A percentile compares a stretch with the other conserved stretches of the same genome.
These are phyloP conservation scores for Galago senegalensis DNA, from an alignment of 2,797 vertebrate species.

Conservation along the genomic window DNA sequence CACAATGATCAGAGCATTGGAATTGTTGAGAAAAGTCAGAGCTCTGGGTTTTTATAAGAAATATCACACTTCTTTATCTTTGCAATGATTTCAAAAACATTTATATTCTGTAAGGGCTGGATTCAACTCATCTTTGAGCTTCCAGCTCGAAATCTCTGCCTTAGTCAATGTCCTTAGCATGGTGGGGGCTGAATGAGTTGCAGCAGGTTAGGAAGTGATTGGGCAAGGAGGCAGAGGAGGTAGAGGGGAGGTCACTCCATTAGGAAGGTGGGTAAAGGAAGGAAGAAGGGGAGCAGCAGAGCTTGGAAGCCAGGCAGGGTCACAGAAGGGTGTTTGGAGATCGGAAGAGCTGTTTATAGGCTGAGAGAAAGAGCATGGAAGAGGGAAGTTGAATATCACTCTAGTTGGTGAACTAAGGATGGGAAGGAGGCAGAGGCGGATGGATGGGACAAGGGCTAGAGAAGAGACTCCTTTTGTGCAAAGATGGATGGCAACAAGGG, in stretches of 20 bases:
- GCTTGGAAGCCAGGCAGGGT: not conserved
- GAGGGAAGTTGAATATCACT: not conserved
- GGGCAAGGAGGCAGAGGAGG: not conserved
- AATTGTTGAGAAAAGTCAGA: conserved; percentile 36
- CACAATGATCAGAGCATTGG: not conserved
- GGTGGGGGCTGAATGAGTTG: not conserved
- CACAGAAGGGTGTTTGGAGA: not conserved
- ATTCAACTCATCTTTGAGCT: not conserved
- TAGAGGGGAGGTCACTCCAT: not conserved
- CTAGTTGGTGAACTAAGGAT: not conserved
- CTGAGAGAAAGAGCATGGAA: not conserved
- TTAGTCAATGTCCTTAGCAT: not conserved
- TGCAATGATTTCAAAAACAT: not conserved
- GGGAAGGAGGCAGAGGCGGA: not conserved
- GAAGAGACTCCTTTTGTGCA: not conserved
- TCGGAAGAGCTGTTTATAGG: not conserved
- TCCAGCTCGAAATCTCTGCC: not conserved
- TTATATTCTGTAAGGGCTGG: not conserved
- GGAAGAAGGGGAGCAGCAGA: not conserved
- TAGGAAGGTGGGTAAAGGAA: not conserved
- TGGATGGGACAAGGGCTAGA: not conserved
- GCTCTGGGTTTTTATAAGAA: conserved; percentile 27
- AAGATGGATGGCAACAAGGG: not conserved
- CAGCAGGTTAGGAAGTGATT: not conserved
- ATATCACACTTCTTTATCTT: not conserved